Percentiles rank a stretch among this genome's conserved stretches.
Conservation (phyloP, 37 sponge, comb jelly and placozoan genomes). For the Theonella swinhoei region DNA sequence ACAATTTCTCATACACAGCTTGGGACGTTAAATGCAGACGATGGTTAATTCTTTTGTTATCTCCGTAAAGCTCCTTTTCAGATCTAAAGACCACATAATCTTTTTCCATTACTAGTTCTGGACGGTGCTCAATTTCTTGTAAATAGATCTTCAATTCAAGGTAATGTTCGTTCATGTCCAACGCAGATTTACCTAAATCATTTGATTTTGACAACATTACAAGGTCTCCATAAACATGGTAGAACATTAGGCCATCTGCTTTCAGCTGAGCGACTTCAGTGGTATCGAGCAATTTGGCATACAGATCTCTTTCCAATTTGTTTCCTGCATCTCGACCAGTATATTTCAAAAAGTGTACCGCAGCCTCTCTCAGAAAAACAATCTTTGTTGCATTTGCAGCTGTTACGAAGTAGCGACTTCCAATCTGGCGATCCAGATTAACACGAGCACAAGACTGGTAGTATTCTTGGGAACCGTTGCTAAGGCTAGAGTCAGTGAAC, state of each 20-base stretch:
- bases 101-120: slow-evolving; percentile 2
- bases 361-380: slow-evolving; percentile 39
- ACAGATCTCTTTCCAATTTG: slow-evolving; percentile 37
- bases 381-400: slow-evolving; percentile 50
- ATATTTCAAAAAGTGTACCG: slow-evolving; percentile 26
- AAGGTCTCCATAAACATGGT: slow-evolving; percentile 47
- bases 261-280: not conserved
- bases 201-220: slow-evolving; percentile 47
- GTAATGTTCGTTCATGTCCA: slow-evolving; percentile 41
- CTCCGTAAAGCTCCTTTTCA: slow-evolving; percentile 39
- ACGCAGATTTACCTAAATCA: slow-evolving; percentile 23
- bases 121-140: slow-evolving; percentile 20
- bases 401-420: slow-evolving; percentile 56
- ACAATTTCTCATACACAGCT: slow-evolving; percentile 1
- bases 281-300: slow-evolving; percentile 13
- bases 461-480: slow-evolving; percentile 12
- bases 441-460: slow-evolving; percentile 12
- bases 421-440: slow-evolving; percentile 44
- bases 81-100: slow-evolving; percentile 29
- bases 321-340: slow-evolving; percentile 39
- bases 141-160: slow-evolving; percentile 40
- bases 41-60: slow-evolving; percentile 25
- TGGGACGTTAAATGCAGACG: not conserved
- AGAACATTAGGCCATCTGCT: slow-evolving; percentile 44
- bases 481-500: not conserved